A percentile compares a stretch with the other conserved stretches of the same genome.
Evolutionary conservation across 2,888 invertebrate genomes (phyloP).

Genomic region (Mythimna loreyi): DNA sequence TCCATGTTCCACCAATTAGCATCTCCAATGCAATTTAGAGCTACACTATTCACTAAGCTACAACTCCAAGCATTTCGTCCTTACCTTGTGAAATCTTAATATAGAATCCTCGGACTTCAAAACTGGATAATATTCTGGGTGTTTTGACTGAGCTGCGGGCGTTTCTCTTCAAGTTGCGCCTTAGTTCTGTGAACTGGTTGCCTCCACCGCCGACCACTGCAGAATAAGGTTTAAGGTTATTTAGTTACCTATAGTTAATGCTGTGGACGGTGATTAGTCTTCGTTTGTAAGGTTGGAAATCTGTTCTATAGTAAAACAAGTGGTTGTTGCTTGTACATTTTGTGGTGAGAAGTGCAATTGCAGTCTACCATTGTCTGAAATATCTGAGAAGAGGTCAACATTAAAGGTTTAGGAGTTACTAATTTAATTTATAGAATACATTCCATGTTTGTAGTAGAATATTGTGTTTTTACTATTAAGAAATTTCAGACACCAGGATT

Average conservation of each 20-base stretch:
- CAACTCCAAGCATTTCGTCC: constrained; percentile 17
- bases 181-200: constrained; percentile 93
- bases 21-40: background rate
- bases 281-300: constrained; percentile 25
- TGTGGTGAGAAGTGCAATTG: too few relatives aligned
- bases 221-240: constrained; percentile 39
- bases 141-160: constrained; percentile 91
- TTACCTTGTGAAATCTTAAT: constrained; percentile 91
- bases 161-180: constrained; percentile 90
- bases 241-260: constrained; percentile 36
- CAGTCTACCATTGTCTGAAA: too few relatives aligned
- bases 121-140: constrained; percentile 90
- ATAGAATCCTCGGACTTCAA: constrained; percentile 92
- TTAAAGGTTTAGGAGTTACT: too few relatives aligned
- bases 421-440: too few relatives aligned
- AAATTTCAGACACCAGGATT: too few relatives aligned
- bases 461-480: too few relatives aligned
- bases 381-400: too few relatives aligned
- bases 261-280: constrained; percentile 33
- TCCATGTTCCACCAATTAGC: background rate
- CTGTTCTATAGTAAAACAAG: background rate
- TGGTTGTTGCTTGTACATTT: background rate
- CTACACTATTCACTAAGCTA: background rate
- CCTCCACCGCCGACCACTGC: constrained; percentile 93
- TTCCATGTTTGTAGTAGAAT: too few relatives aligned